A percentile compares a stretch with the other conserved stretches of the same genome.
These are phyloP conservation scores for Salticus scenicus DNA, from an alignment of 2,888 invertebrate species.

Conservation along the genomic window DNA sequence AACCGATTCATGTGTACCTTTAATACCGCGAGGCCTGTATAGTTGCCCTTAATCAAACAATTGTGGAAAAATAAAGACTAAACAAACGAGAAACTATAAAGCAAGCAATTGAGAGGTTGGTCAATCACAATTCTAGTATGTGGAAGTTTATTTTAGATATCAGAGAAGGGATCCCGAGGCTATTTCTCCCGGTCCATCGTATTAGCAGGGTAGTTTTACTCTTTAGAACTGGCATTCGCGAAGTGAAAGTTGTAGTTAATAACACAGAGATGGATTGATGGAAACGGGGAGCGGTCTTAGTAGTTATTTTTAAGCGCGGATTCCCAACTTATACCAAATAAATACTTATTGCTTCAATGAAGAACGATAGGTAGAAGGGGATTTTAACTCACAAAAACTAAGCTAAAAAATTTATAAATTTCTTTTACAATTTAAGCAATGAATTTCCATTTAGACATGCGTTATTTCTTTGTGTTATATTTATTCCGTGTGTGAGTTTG, in stretches of 20 bases:
- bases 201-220: not conserved
- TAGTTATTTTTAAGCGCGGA: too few species aligned
- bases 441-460: too few species aligned
- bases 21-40: constrained; percentile 57
- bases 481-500: too few species aligned
- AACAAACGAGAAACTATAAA: constrained; percentile 48
- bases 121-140: constrained; percentile 63
- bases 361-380: too few species aligned
- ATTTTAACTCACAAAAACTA: too few species aligned
- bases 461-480: too few species aligned
- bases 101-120: constrained; percentile 58
- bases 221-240: not conserved
- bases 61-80: constrained; percentile 50
- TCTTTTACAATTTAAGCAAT: too few species aligned
- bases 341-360: not conserved
- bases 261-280: not conserved
- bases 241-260: constrained; percentile 8
- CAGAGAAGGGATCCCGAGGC: constrained; percentile 36
- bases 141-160: constrained; percentile 68
- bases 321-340: too few species aligned
- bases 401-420: too few species aligned
- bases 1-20: constrained; percentile 62
- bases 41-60: constrained; percentile 67
- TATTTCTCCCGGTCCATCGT: constrained; percentile 16
- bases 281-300: not conserved